Base-by-base conservation (phyloP, 2,888 invertebrate genomes). In the Tholera decimalis region DNA sequence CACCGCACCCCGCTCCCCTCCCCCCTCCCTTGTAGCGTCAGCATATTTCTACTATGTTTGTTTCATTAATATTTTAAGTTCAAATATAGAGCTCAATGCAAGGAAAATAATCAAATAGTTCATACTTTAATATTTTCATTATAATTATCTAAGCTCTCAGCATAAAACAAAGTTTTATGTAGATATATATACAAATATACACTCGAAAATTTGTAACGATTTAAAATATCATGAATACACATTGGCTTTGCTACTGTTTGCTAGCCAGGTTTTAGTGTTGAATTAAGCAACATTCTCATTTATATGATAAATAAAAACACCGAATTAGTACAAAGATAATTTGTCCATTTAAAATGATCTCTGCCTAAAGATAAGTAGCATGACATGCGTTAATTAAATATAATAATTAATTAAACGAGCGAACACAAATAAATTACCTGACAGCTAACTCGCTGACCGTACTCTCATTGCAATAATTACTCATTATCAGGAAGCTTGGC, bases 381-480 rank as follows among this genome's bases (percentile, higher is more conserved):
- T 69, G 77, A 76, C 73, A 80, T 59, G 62, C 80, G 41, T 68
- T 82, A 74, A 82, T 82, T 82, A 82, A 61, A 80, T 78, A 73
- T 68, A 54, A 62, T 78, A 74, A 74, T 67, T 79, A 88, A 89
- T 84, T 85, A 85, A 83, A 85, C 85, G 85, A 83, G 79, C 82
- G 75, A 75, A 75, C 77, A 73, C 71, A 77, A 80, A 85, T 86
- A 80, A 83, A 85, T 84, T 84, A 80, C 76, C 77, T 86, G 83
- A 83, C 83, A 83, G 81, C 82, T 88, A 79, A 83, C 83, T 79
- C 82, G 87, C 91, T 85, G 89, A 90, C 92, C 87, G 89, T 95
- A 93, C 91, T 77, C 77, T 92, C 92, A 94, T 94, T 94, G 91
- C 89, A 88, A 91, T 93, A 93, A 94, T 94, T 91, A 92, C 89